phyloP scores from a whole-genome alignment of 2,113 vertebrate species.

The Bothrops jararaca region DNA sequence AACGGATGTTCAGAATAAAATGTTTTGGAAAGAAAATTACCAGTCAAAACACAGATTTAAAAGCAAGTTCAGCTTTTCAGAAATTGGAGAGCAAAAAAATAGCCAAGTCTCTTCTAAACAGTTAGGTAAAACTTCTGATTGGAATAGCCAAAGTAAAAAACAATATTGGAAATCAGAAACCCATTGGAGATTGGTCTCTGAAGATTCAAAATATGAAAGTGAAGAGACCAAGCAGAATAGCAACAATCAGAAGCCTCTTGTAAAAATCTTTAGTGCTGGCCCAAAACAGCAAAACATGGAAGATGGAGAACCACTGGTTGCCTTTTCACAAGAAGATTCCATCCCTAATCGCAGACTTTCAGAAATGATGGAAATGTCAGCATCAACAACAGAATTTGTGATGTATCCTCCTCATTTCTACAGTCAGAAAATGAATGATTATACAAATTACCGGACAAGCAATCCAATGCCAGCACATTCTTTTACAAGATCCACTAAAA shows the following conservation, averaged over 20 bases:
- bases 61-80: not conserved
- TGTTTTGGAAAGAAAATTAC: not conserved
- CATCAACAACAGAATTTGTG: constrained; percentile 47
- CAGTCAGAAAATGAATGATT: constrained; percentile 51
- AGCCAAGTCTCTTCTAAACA: not conserved
- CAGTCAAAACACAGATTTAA: not conserved
- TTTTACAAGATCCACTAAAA: not conserved
- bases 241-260: not conserved
- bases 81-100: not conserved
- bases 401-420: constrained; percentile 63
- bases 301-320: constrained; percentile 43
- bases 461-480: constrained; percentile 10
- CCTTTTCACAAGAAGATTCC: constrained; percentile 65
- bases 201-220: not conserved
- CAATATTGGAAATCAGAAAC: not conserved
- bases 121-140: not conserved
- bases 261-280: not conserved
- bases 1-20: not conserved
- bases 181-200: not conserved
- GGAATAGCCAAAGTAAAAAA: not conserved
- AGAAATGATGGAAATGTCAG: constrained; percentile 28
- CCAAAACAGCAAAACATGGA: constrained; percentile 40
- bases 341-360: not conserved
- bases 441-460: constrained; percentile 37
- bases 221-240: not conserved